Conservation (phyloP, 2,797 vertebrate species). For the Danio aesculapii region DNA sequence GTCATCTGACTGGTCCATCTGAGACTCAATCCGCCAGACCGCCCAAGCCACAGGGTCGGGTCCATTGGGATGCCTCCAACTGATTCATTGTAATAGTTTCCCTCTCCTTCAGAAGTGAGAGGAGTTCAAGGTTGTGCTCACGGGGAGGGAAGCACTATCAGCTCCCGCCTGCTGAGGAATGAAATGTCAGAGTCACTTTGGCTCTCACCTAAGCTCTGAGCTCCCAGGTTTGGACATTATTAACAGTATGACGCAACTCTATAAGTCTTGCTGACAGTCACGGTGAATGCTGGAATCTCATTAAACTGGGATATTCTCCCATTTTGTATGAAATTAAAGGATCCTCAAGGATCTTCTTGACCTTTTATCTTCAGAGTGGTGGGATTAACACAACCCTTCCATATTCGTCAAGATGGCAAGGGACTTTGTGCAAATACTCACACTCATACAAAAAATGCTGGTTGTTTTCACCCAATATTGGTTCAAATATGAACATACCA, state of each 20-base stretch:
- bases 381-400: background rate
- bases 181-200: slow-evolving; percentile 72
- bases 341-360: background rate
- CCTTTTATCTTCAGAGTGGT: slow-evolving; percentile 4
- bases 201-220: slow-evolving; percentile 34
- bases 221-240: slow-evolving; percentile 25
- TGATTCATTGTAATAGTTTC: slow-evolving; percentile 40
- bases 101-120: slow-evolving; percentile 42
- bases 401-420: background rate
- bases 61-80: slow-evolving; percentile 10
- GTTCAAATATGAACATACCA: background rate
- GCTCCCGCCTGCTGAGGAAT: slow-evolving; percentile 66
- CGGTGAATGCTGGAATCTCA: slow-evolving; percentile 8
- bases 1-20: slow-evolving; percentile 46
- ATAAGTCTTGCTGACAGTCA: background rate
- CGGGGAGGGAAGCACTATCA: slow-evolving; percentile 32
- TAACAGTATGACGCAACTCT: slow-evolving; percentile 24
- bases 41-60: slow-evolving; percentile 54
- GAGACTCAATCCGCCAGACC: slow-evolving; percentile 53
- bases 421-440: slow-evolving; percentile 6
- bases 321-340: background rate
- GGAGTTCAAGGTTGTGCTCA: slow-evolving; percentile 39
- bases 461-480: too few species aligned
- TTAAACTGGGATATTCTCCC: slow-evolving; percentile 3
- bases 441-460: background rate